Evolutionary conservation across 2,113 vertebrate species (phyloP).

Genomic region (Megalops atlanticus): DNA sequence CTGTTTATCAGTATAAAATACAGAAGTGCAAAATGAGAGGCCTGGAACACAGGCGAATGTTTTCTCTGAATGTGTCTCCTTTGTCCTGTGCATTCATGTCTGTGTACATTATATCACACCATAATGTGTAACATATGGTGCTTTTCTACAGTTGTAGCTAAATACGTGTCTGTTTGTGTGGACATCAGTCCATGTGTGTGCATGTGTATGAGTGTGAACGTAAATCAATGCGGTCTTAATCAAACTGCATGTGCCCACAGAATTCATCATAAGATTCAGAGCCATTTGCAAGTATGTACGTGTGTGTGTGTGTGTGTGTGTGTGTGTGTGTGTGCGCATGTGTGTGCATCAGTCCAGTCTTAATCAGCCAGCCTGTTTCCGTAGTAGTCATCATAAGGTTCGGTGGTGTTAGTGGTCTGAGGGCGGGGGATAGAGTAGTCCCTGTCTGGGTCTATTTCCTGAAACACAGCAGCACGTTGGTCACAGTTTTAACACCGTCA

Average conservation of each 20-base stretch:
- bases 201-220: not conserved
- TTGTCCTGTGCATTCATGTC: not conserved
- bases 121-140: not conserved
- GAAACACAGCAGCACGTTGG: constrained; percentile 47
- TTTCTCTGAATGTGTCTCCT: not conserved
- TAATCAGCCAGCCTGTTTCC: constrained; percentile 35
- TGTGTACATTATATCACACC: not conserved
- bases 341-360: not conserved
- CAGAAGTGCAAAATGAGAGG: not conserved
- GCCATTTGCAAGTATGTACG: not conserved
- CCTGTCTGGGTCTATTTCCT: constrained; percentile 65
- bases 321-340: not conserved
- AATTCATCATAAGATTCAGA: no score
- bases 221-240: no score
- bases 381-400: constrained; percentile 68
- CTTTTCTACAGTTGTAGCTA: not conserved
- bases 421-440: constrained; percentile 72
- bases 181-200: no score
- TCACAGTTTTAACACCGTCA: constrained; percentile 7
- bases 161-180: not conserved
- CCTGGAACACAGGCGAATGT: not conserved
- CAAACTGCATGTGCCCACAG: no score
- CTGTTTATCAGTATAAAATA: not conserved
- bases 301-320: not conserved
- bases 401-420: constrained; percentile 61